These are phyloP conservation scores for Drosophila lacertosa DNA, from an alignment of 1,140 invertebrate genomes.

Conservation along the genomic window DNA sequence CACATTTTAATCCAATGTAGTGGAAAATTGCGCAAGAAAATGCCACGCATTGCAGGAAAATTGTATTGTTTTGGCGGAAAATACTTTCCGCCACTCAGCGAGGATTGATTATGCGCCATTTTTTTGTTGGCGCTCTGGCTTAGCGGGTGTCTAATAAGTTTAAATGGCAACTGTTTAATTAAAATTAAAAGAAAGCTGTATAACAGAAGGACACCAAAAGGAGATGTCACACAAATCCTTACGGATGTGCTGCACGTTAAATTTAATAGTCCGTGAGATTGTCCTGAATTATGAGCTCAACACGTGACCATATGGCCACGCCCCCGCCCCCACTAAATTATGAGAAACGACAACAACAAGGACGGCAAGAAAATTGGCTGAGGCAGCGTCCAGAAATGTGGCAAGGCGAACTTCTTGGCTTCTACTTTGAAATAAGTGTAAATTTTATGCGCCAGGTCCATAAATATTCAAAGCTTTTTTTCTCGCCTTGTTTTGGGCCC, in stretches of 20 bases:
- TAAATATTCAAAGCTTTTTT: constrained; percentile 68
- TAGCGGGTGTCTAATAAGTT: constrained; percentile 62
- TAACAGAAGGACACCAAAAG: not conserved
- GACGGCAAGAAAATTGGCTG: constrained; percentile 49
- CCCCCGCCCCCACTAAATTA: constrained; percentile 27
- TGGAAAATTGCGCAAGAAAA: constrained; percentile 75
- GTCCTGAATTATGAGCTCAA: constrained; percentile 68
- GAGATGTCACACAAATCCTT: constrained; percentile 32
- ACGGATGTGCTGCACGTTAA: constrained; percentile 50
- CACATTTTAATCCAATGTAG: constrained; percentile 83
- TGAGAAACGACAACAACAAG: constrained; percentile 55
- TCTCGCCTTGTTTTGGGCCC: constrained; percentile 3
- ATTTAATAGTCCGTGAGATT: constrained; percentile 62
- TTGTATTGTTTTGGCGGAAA: constrained; percentile 55
- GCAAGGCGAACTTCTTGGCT: no score
- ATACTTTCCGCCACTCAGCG: constrained; percentile 30
- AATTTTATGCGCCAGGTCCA: constrained; percentile 48
- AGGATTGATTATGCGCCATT: constrained; percentile 73
- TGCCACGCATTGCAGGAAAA: constrained; percentile 44
- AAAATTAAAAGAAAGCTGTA: constrained; percentile 44
- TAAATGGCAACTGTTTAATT: constrained; percentile 55
- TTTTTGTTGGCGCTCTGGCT: constrained; percentile 64
- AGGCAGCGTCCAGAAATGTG: constrained; percentile 6
- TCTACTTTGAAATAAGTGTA: constrained; percentile 68
- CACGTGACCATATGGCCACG: constrained; percentile 70